Evolutionary conservation across 2,113 vertebrate genomes (phyloP).

Genomic region (Ctenomys sociabilis): DNA sequence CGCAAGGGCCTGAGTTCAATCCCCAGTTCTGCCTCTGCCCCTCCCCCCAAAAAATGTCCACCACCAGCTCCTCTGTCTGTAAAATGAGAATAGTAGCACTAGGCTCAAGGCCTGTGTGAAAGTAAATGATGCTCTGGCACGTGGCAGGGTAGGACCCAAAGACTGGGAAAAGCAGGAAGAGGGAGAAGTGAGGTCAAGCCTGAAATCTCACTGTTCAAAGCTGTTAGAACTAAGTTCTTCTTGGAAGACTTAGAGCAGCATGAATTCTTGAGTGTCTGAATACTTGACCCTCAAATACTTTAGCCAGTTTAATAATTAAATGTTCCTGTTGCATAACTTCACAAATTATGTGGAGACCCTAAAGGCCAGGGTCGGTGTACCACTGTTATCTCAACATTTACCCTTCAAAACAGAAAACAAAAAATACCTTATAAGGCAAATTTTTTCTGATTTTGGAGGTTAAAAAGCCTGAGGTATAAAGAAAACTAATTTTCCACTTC

Average conservation of each 20-base stretch:
- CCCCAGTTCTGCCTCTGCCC: too few relatives aligned
- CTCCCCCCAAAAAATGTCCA: too few relatives aligned
- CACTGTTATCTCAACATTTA: neutral
- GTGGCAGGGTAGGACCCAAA: too few relatives aligned
- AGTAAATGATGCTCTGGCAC: neutral
- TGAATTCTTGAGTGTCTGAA: neutral
- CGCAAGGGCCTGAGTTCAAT: too few relatives aligned
- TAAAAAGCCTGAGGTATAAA: neutral
- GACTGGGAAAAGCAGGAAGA: neutral
- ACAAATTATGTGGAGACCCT: neutral
- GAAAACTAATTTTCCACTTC: conserved; percentile 55
- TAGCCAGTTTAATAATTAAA: neutral
- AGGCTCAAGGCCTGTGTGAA: neutral
- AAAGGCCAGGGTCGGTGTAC: neutral
- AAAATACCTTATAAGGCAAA: neutral
- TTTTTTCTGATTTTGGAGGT: neutral
- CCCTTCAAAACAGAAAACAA: neutral
- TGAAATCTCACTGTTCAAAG: neutral
- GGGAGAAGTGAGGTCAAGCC: too few relatives aligned
- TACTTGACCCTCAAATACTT: neutral
- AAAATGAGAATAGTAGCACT: neutral
- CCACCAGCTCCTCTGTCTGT: neutral
- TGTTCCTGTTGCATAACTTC: neutral
- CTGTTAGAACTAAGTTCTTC: neutral
- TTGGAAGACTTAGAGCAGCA: neutral